Conservation (phyloP, 2,888 invertebrate genomes). For the Chouioia cunea region DNA sequence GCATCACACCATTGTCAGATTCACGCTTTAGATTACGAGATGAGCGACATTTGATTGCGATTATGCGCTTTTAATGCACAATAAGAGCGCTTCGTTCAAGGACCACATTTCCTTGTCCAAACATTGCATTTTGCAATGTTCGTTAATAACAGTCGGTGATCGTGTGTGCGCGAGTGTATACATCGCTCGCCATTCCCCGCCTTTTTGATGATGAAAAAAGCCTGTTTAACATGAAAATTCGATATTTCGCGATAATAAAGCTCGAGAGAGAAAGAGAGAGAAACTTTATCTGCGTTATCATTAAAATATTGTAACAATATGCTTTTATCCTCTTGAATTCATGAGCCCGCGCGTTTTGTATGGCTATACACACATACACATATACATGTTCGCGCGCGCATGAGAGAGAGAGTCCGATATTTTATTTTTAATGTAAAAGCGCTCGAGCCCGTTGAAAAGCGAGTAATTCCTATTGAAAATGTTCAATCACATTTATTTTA, state of each 20-base stretch:
- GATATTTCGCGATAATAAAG: too few species aligned
- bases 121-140: too few species aligned
- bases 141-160: too few species aligned
- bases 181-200: too few species aligned
- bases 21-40: slow-evolving; percentile 18
- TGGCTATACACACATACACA: neutral
- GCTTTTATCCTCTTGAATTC: slow-evolving; percentile 34
- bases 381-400: too few species aligned
- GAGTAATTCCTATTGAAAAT: slow-evolving; percentile 39
- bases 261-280: too few species aligned
- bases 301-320: slow-evolving; percentile 25
- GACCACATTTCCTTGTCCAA: too few species aligned
- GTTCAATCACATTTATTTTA: slow-evolving; percentile 45
- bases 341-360: slow-evolving; percentile 31
- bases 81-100: neutral
- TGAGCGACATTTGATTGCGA: slow-evolving; percentile 1
- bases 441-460: slow-evolving; percentile 25
- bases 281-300: neutral
- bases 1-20: slow-evolving; percentile 12
- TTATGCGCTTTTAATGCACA: neutral
- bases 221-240: too few species aligned
- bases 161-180: too few species aligned
- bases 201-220: too few species aligned
- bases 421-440: slow-evolving; percentile 31
- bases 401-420: too few species aligned